A percentile compares a stretch with the other conserved stretches of the same genome.
phyloP scores from a whole-genome alignment of 2,888 invertebrate species.

The Masnerella sp. region DNA sequence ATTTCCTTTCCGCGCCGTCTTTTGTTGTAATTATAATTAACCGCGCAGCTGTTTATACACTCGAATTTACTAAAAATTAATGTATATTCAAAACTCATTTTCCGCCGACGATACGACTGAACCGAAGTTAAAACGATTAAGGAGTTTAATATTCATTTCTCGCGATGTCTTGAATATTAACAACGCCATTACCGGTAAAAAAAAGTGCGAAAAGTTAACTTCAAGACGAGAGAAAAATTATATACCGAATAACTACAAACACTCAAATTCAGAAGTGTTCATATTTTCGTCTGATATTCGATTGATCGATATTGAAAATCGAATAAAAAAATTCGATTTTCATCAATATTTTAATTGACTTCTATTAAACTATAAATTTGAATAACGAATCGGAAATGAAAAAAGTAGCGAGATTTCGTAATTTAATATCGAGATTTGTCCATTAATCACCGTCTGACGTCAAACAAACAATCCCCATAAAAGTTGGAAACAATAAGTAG shows the following conservation, averaged over 20 bases:
- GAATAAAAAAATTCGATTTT: too few relatives aligned
- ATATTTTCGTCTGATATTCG: too few relatives aligned
- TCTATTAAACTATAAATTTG: too few relatives aligned
- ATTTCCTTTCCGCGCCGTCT: conserved; percentile 5
- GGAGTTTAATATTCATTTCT: conserved; percentile 75
- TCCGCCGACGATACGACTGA: conserved; percentile 59
- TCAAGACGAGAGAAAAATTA: conserved; percentile 4
- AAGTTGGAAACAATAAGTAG: conserved; percentile 31
- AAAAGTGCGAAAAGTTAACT: not conserved
- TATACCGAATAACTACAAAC: not conserved
- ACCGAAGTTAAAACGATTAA: conserved; percentile 75
- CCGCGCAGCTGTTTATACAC: conserved; percentile 48
- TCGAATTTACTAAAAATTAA: too few relatives aligned
- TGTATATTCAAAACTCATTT: conserved; percentile 39
- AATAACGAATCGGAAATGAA: too few relatives aligned
- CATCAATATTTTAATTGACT: too few relatives aligned
- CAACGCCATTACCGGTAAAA: conserved; percentile 64
- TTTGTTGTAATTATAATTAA: conserved; percentile 29
- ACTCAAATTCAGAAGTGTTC: too few relatives aligned
- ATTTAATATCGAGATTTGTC: conserved; percentile 5
- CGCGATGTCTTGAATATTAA: conserved; percentile 74
- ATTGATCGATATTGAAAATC: too few relatives aligned
- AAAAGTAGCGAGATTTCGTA: too few relatives aligned
- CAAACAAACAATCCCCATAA: conserved; percentile 21
- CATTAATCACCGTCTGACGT: conserved; percentile 4